Evolutionary conservation across 2,113 vertebrate genomes (phyloP).

Genomic region (Perccottus glenii): DNA sequence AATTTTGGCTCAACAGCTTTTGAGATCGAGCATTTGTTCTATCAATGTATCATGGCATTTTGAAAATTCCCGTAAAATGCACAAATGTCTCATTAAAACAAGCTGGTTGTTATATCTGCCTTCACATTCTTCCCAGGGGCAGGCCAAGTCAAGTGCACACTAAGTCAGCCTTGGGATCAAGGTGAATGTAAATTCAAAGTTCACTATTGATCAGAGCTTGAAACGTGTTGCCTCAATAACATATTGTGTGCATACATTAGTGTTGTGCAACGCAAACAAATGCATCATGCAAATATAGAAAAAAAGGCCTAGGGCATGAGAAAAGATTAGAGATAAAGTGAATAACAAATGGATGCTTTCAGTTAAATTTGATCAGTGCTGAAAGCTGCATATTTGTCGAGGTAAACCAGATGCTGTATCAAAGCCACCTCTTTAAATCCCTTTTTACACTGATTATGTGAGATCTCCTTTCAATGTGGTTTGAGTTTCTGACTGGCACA

Average conservation of each 20-base stretch:
- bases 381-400: constrained; percentile 1
- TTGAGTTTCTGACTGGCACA: constrained; percentile 39
- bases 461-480: constrained; percentile 42
- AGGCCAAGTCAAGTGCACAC: constrained; percentile 9
- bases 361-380: constrained; percentile 26
- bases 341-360: neutral
- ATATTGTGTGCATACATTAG: too few species aligned
- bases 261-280: constrained; percentile 5
- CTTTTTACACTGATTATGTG: constrained; percentile 23
- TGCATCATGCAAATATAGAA: neutral
- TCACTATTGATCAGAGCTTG: constrained; percentile 45
- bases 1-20: constrained; percentile 25
- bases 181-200: constrained; percentile 40
- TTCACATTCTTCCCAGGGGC: constrained; percentile 14
- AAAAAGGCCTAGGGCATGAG: constrained; percentile 1
- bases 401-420: constrained; percentile 22
- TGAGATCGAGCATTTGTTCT: constrained; percentile 21
- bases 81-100: constrained; percentile 33
- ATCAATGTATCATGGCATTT: constrained; percentile 14
- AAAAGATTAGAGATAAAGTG: constrained; percentile 13
- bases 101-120: constrained; percentile 16
- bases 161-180: constrained; percentile 31
- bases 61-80: constrained; percentile 22
- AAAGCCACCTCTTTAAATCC: constrained; percentile 48
- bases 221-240: constrained; percentile 25